These are phyloP conservation scores for Diachrysia chrysitis DNA, from an alignment of 2,888 invertebrate species.

Conservation along the genomic window DNA sequence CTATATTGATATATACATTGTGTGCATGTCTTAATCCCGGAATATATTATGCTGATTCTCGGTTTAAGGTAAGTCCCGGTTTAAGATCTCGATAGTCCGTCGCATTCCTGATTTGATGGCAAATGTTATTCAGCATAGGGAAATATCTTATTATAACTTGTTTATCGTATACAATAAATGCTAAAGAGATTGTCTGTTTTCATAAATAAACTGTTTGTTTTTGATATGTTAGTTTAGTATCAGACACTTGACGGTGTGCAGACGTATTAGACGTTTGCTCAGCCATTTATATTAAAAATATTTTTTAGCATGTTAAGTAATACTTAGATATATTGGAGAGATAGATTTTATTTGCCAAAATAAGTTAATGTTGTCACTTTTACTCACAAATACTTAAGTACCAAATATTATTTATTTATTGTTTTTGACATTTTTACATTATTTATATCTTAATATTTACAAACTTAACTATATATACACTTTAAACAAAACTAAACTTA, in stretches of 20 bases:
- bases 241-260: neutral
- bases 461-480: too few relatives aligned
- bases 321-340: too few relatives aligned
- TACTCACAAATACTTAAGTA: too few relatives aligned
- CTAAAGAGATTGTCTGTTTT: neutral
- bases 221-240: neutral
- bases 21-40: slow-evolving; percentile 10
- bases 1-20: slow-evolving; percentile 9
- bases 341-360: too few relatives aligned
- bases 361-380: too few relatives aligned
- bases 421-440: too few relatives aligned
- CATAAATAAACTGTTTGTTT: neutral
- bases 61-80: neutral
- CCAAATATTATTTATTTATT: too few relatives aligned
- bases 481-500: too few relatives aligned
- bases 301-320: too few relatives aligned
- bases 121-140: neutral
- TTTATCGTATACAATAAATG: slow-evolving; percentile 1
- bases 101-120: slow-evolving; percentile 5
- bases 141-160: neutral
- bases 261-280: neutral
- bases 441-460: too few relatives aligned
- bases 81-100: neutral
- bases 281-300: neutral
- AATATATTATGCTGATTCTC: slow-evolving; percentile 21